Base-by-base conservation (phyloP, 1,140 invertebrate genomes). In the Centruroides vittatus region DNA sequence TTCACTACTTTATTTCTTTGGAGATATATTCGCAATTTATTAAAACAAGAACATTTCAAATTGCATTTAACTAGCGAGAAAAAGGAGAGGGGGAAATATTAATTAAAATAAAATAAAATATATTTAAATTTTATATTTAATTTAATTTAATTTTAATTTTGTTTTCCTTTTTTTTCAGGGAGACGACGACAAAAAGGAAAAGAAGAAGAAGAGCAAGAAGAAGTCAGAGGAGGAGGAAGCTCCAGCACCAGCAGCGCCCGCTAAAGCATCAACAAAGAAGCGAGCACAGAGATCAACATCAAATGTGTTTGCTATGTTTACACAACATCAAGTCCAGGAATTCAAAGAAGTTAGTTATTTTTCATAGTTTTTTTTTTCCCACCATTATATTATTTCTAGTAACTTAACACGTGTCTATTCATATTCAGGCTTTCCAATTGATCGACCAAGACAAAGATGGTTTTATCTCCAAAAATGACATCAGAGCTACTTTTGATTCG, bases 401-500 rank as follows among this genome's bases (percentile, higher is more conserved):
- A 34, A 56, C 5, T 52, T 48, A 48, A 46, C 10, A 56, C 7
- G n/a, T 52, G 5, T 55, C 48, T 51, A 4, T 41, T 56, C 5
- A n/a, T 62, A 23, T 66, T 7, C 59, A 91, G 89, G 91, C 90
- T 72, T 98, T 98, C 86, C 85, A 89, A 76, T 85, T 98, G 73
- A 98, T 98, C 86, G 95, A 98, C 80, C 86, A 89, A 78, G 91
- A 98, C 80, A 94, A 97, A 78, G 95, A 98, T 77, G 93, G 93
- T 70, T 87, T 98, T 78, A 91, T 98, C 74, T 88, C 88, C 74
- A 93, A 95, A 76, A 87, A 85, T 75, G 95, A 98, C 79, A 82
- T 98, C 71, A 86, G 92, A 73, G 86, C 87, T 71, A 93, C 93
- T 73, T 98, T 93, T 79, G 92, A 95, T 78, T 87, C 88, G 67